These are phyloP conservation scores for Trisateles emortualis DNA, from an alignment of 2,888 invertebrate genomes.

Conservation along the genomic window DNA sequence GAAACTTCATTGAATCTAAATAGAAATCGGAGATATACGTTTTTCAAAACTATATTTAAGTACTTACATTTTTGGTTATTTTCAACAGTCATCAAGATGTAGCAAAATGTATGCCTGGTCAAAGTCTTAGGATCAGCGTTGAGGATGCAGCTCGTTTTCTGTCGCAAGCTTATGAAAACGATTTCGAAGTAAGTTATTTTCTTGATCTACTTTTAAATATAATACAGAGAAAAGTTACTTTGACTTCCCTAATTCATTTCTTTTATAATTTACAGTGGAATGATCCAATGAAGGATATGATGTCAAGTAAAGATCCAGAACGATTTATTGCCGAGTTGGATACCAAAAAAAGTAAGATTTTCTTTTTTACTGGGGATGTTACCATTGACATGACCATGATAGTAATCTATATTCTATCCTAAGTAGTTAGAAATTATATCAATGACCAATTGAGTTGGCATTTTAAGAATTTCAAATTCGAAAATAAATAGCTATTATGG, in stretches of 20 bases:
- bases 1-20: too few relatives aligned
- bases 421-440: too few relatives aligned
- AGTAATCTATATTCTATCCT: too few relatives aligned
- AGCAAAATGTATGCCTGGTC: constrained; percentile 87
- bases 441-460: too few relatives aligned
- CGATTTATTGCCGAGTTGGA: constrained; percentile 55
- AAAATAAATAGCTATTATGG: too few relatives aligned
- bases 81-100: constrained; percentile 78
- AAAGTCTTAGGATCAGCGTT: constrained; percentile 81
- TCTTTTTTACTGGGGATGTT: too few relatives aligned
- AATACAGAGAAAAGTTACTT: too few relatives aligned
- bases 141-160: constrained; percentile 75
- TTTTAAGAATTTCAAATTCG: too few relatives aligned
- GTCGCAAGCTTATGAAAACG: constrained; percentile 75
- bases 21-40: too few relatives aligned
- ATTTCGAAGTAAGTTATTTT: constrained; percentile 70
- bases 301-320: constrained; percentile 55
- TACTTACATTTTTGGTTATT: too few relatives aligned
- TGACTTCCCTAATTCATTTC: not conserved
- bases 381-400: too few relatives aligned
- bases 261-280: constrained; percentile 61
- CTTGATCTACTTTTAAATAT: not conserved
- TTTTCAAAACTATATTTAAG: too few relatives aligned
- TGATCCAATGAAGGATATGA: constrained; percentile 55
- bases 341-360: constrained; percentile 64